phyloP scores from a whole-genome alignment of 2,888 invertebrate genomes.

The Pristionchus fissidentatus region DNA sequence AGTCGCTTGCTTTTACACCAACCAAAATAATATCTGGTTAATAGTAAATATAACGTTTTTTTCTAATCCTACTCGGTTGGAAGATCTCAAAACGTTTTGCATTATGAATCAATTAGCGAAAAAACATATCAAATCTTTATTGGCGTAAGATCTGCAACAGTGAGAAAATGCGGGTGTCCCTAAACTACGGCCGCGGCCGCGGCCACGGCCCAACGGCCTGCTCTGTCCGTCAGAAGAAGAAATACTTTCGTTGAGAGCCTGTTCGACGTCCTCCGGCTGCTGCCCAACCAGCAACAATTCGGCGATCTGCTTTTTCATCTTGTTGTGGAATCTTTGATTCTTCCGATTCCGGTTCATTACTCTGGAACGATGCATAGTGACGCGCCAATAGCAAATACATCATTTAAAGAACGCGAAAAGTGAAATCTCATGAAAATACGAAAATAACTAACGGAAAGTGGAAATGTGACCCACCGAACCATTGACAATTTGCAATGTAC shows the following conservation, averaged over 20 bases:
- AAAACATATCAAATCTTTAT: too few species aligned
- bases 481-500: neutral
- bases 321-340: constrained; percentile 42
- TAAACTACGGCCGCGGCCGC: too few species aligned
- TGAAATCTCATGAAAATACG: neutral
- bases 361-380: too few species aligned
- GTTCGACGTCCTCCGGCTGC: constrained; percentile 48
- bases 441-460: neutral
- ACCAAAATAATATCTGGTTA: too few species aligned
- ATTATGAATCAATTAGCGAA: too few species aligned
- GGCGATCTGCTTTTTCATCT: constrained; percentile 53
- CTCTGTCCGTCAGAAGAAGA: neutral
- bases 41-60: too few species aligned
- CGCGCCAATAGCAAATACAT: constrained; percentile 16
- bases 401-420: neutral
- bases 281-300: constrained; percentile 50
- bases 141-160: too few species aligned
- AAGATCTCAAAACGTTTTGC: too few species aligned
- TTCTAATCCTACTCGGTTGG: too few species aligned
- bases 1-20: too few species aligned
- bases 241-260: constrained; percentile 46
- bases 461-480: neutral
- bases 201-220: too few species aligned
- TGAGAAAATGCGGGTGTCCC: too few species aligned
- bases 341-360: constrained; percentile 25